phyloP scores from a whole-genome alignment of 2,888 invertebrate species.

The Tiliacea citrago region DNA sequence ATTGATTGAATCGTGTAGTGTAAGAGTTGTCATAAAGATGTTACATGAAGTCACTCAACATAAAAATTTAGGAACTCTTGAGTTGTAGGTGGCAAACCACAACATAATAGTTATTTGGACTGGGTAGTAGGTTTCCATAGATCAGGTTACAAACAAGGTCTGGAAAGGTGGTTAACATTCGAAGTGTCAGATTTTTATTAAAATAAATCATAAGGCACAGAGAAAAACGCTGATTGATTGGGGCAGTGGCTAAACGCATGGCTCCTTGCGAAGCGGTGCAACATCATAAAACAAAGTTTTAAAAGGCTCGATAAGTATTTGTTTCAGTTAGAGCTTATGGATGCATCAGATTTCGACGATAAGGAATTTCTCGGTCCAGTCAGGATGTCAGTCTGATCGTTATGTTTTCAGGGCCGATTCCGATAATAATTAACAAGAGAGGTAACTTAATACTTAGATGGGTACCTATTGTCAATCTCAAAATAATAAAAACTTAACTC shows the following conservation, averaged over 20 bases:
- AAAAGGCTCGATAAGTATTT: neutral
- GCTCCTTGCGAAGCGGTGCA: neutral
- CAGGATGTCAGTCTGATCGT: neutral
- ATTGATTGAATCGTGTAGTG: neutral
- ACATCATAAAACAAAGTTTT: constrained; percentile 2
- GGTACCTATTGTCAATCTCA: neutral
- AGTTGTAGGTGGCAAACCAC: neutral
- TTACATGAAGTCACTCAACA: neutral
- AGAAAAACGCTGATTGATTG: neutral
- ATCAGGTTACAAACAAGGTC: neutral
- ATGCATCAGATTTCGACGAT: neutral
- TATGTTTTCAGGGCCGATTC: neutral
- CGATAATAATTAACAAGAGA: neutral
- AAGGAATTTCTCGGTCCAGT: neutral
- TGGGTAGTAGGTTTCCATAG: neutral
- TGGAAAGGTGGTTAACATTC: neutral
- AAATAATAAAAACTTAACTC: neutral
- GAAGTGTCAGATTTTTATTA: neutral
- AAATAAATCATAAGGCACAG: neutral
- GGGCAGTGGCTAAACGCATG: neutral
- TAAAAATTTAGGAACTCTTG: neutral
- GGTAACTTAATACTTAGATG: neutral
- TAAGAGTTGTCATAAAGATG: neutral
- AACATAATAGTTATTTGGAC: neutral
- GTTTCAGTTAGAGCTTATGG: neutral